Conservation (phyloP, 2,797 vertebrate species). For the Ciconia nigra region DNA sequence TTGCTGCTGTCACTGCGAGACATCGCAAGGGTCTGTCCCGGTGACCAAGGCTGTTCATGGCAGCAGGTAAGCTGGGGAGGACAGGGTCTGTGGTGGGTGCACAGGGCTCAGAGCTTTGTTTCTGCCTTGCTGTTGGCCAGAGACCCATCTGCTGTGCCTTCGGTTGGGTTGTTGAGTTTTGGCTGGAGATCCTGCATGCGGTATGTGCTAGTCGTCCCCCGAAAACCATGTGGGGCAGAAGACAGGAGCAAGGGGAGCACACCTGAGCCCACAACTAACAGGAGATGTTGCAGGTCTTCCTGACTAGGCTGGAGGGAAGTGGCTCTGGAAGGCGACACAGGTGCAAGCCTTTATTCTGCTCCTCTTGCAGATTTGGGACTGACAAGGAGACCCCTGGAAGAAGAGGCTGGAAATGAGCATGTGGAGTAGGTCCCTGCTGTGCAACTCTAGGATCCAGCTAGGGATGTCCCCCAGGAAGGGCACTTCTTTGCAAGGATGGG, state of each 20-base stretch:
- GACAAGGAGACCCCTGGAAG: not conserved
- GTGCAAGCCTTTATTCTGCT: not conserved
- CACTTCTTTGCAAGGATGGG: not conserved
- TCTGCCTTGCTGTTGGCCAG: not conserved
- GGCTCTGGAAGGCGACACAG: not conserved
- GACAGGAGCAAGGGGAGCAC: not conserved
- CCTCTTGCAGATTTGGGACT: not conserved
- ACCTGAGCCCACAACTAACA: not conserved
- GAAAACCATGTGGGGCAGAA: not conserved
- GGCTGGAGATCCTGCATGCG: not conserved
- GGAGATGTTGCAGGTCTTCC: not conserved
- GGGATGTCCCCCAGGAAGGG: too few relatives aligned
- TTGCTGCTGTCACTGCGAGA: not conserved
- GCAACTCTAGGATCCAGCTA: not conserved
- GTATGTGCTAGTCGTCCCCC: accelerated
- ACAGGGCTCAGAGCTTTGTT: accelerated
- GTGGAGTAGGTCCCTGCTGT: accelerated
- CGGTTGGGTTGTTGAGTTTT: not conserved
- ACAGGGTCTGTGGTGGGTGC: not conserved
- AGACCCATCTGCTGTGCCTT: accelerated
- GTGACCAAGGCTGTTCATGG: not conserved
- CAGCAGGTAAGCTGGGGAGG: not conserved
- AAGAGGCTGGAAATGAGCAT: not conserved
- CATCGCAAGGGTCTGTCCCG: not conserved
- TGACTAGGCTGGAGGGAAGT: accelerated